Conservation (phyloP, 2,888 invertebrate species). For the Sabellastarte sp. region DNA sequence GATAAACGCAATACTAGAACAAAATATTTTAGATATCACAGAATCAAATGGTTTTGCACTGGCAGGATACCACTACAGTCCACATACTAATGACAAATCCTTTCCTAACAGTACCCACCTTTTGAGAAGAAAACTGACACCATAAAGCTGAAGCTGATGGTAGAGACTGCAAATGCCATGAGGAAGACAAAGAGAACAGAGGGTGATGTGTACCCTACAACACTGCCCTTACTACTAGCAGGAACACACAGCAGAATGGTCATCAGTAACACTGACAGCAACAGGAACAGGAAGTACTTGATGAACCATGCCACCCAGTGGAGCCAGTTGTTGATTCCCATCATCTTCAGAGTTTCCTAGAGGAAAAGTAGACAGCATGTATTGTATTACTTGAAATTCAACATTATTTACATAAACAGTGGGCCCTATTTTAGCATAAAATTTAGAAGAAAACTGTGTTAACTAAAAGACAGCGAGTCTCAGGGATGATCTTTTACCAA, state of each 20-base stretch:
- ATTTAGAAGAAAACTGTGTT: no score
- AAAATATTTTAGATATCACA: no score
- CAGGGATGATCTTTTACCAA: no score
- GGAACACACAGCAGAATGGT: conserved; percentile 49
- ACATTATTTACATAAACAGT: no score
- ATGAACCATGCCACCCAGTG: conserved; percentile 86
- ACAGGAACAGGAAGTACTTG: conserved; percentile 72
- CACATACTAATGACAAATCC: no score
- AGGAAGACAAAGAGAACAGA: conserved; percentile 72
- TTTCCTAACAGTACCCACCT: no score
- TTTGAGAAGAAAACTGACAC: conserved; percentile 77
- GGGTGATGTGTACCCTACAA: conserved; percentile 72
- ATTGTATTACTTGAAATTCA: no score
- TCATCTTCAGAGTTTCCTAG: conserved; percentile 89
- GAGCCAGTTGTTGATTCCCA: conserved; percentile 81
- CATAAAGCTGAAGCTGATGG: conserved; percentile 77
- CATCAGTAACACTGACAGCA: conserved; percentile 65
- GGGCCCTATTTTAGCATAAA: no score
- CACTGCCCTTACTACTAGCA: conserved; percentile 44
- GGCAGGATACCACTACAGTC: no score
- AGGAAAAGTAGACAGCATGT: not conserved
- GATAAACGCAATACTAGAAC: no score
- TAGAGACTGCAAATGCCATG: conserved; percentile 70
- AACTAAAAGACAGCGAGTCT: no score
- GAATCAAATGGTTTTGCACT: no score